These are phyloP conservation scores for Drosophila robusta DNA, from an alignment of 2,888 invertebrate species.

Conservation along the genomic window DNA sequence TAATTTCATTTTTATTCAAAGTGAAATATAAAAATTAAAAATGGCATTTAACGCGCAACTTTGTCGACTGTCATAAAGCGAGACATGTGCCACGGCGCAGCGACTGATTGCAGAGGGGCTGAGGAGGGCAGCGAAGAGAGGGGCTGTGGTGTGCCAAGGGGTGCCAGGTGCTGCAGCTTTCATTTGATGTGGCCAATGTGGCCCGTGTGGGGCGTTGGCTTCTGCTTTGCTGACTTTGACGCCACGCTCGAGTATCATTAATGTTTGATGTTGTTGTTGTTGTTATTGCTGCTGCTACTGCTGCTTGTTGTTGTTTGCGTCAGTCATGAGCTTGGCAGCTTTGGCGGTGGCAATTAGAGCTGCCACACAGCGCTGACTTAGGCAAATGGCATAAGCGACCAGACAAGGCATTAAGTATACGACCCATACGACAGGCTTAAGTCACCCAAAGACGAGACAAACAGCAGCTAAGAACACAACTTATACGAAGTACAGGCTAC, in stretches of 20 bases:
- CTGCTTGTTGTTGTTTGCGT: slow-evolving; percentile 19
- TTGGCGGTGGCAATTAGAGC: slow-evolving; percentile 44
- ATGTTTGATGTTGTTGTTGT: slow-evolving; percentile 41
- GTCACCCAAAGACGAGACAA: neutral
- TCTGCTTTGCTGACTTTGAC: slow-evolving; percentile 35
- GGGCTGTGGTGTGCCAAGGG: neutral
- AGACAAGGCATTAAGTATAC: slow-evolving; percentile 28
- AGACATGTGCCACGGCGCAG: slow-evolving; percentile 39
- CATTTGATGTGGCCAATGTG: slow-evolving; percentile 44
- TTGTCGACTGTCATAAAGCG: slow-evolving; percentile 67
- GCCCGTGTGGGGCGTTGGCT: slow-evolving; percentile 13
- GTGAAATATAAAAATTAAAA: slow-evolving; percentile 74
- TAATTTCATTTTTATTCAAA: slow-evolving; percentile 77
- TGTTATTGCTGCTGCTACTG: slow-evolving; percentile 4
- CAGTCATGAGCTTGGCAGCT: slow-evolving; percentile 33
- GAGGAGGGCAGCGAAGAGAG: neutral
- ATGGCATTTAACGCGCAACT: slow-evolving; percentile 75
- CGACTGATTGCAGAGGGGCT: neutral
- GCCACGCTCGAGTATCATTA: slow-evolving; percentile 45
- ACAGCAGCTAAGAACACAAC: neutral
- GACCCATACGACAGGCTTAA: slow-evolving; percentile 8
- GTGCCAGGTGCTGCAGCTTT: slow-evolving; percentile 26
- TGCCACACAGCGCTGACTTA: slow-evolving; percentile 9
- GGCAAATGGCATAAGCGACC: slow-evolving; percentile 19
- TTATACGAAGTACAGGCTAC: slow-evolving; percentile 16